These are phyloP conservation scores for Lycocerus yunnanus DNA, from an alignment of 2,888 invertebrate genomes.

Conservation along the genomic window DNA sequence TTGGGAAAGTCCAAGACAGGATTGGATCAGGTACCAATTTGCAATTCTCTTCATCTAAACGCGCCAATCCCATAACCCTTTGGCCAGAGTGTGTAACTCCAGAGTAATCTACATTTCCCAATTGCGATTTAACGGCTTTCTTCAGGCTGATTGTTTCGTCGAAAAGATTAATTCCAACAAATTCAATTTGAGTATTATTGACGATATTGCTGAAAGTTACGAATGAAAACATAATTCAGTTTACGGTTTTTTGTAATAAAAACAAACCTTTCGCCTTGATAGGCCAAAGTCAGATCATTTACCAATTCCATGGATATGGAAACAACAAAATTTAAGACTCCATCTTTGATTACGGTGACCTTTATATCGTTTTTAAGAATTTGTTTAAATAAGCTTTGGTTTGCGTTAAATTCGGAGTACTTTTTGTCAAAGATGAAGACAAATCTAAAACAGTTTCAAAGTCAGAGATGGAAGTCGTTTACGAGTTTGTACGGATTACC, in stretches of 20 bases:
- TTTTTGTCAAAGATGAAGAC: conserved; percentile 66
- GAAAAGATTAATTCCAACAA: conserved; percentile 48
- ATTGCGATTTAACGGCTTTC: conserved; percentile 39
- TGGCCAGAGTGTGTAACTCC: conserved; percentile 56
- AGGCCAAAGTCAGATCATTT: conserved; percentile 35
- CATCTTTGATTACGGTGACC: conserved; percentile 74
- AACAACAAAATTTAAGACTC: conserved; percentile 42
- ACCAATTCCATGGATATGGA: conserved; percentile 45
- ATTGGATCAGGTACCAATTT: conserved; percentile 50
- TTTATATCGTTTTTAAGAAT: conserved; percentile 75
- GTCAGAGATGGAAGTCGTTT: not conserved
- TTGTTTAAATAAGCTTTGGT: conserved; percentile 65
- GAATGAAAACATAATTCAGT: not conserved
- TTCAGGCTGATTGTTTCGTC: conserved; percentile 48
- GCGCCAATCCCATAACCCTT: conserved; percentile 71
- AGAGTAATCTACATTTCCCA: conserved; percentile 52
- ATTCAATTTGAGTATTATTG: conserved; percentile 42
- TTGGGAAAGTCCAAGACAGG: conserved; percentile 71
- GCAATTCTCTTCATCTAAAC: conserved; percentile 45
- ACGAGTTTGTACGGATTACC: conserved; percentile 19
- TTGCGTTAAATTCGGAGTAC: conserved; percentile 67
- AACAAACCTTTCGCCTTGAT: conserved; percentile 33
- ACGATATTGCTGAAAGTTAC: conserved; percentile 26
- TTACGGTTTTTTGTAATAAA: not conserved
- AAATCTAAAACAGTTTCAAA: conserved; percentile 29